These are phyloP conservation scores for Chloroceryle inda DNA, from an alignment of 2,797 vertebrate species.

Conservation along the genomic window DNA sequence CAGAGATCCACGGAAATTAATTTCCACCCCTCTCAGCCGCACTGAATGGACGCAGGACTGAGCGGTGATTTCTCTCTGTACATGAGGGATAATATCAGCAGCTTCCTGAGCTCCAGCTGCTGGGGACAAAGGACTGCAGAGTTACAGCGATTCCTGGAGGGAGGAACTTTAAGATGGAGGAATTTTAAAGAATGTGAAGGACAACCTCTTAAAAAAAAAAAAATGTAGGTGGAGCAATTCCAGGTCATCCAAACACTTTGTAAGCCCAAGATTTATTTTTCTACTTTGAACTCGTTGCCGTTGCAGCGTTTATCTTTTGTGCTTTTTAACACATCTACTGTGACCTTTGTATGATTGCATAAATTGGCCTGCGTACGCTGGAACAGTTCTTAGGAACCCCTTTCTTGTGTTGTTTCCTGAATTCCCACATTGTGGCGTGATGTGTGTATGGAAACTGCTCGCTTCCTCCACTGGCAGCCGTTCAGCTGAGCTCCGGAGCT, in stretches of 20 bases:
- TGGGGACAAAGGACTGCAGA: slow-evolving; percentile 63
- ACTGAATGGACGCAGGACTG: neutral
- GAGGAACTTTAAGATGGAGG: slow-evolving; percentile 68
- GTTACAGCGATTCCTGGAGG: slow-evolving; percentile 65
- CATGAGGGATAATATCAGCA: slow-evolving; percentile 45
- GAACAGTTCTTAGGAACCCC: slow-evolving; percentile 41
- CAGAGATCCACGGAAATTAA: neutral
- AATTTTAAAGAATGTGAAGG: slow-evolving; percentile 58
- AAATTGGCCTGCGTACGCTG: slow-evolving; percentile 54
- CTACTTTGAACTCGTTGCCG: slow-evolving; percentile 30
- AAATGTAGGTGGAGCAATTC: slow-evolving; percentile 69
- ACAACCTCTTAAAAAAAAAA: slow-evolving; percentile 73
- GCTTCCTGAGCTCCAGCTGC: slow-evolving; percentile 76
- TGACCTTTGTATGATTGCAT: slow-evolving; percentile 70
- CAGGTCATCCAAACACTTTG: slow-evolving; percentile 51
- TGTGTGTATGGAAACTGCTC: slow-evolving; percentile 76
- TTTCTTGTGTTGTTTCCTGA: slow-evolving; percentile 80
- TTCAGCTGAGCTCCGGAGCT: slow-evolving; percentile 43
- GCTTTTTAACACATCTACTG: slow-evolving; percentile 55
- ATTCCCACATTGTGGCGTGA: slow-evolving; percentile 79
- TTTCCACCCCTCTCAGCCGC: neutral
- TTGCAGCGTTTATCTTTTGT: slow-evolving; percentile 27
- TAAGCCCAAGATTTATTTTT: slow-evolving; percentile 67
- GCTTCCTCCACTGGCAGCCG: slow-evolving; percentile 72
- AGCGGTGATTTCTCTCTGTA: slow-evolving; percentile 19